Evolutionary conservation across 2,888 invertebrate species (phyloP), one percentile per base, ranked within the genome.

Genomic region (Acronicta alni): DNA sequence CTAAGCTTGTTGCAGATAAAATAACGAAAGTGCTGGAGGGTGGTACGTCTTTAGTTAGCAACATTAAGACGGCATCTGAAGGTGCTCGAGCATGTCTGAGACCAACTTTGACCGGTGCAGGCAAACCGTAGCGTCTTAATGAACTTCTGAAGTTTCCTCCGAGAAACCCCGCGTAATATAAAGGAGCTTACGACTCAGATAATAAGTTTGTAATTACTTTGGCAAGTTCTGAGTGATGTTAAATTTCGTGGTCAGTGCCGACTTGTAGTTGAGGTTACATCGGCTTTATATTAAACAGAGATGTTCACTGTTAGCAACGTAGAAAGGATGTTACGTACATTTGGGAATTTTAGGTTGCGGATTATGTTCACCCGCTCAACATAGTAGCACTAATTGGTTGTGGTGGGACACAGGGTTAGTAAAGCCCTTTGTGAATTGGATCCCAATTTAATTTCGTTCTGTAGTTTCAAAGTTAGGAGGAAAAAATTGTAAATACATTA

Each of bases 51-150:
- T 77, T 76, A 85, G 81, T 84, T 81, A 75, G 81, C 68, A 82
- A 80, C 85, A 84, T 85, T 84, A 83, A 80, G 76, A 78, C 77
- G 75, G 75, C 77, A 78, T 81, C 84, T 62, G 69, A 83, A 84
- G 87, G 86, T 86, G 84, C 86, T 87, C 82, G 78, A 84, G 80
- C 86, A 83, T 84, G 83, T 79, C 84, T 80, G 81, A 87, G 83
- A 81, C 84, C 73, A 89, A 89, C 84, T 90, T 90, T 84, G 85
- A 82, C 85, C 82, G 80, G 80, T 84, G 83, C 86, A 86, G 77
- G 81, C 85, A 86, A 89, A 88, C 88, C 87, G 85, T 86, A 85
- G 85, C 87, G 86, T 87, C 90, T 88, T 92, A 91, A 92, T 92
- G 89, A 92, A 92, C 84, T 91, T 91, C 81, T 79, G 76, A 88